Percentiles rank a stretch among this genome's conserved stretches.
These are phyloP conservation scores for Porphyrio hochstetteri DNA, from an alignment of 2,113 vertebrate species.

Conservation along the genomic window DNA sequence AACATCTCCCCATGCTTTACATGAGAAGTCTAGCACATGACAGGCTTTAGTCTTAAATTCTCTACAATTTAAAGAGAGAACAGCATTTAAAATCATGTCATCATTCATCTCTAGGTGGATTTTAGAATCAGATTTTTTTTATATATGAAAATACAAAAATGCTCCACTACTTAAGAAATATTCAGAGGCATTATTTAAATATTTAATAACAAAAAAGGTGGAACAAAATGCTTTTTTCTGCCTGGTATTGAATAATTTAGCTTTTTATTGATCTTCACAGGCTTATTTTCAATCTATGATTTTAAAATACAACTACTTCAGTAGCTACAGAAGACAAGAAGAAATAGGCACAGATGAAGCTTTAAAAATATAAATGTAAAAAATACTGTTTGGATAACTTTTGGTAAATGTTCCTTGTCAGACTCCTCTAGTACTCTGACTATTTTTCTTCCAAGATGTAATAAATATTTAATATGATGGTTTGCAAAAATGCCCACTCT, in stretches of 20 bases:
- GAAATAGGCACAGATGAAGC: background rate
- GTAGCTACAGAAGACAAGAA: background rate
- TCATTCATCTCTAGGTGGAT: background rate
- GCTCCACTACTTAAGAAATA: background rate
- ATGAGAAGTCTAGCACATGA: background rate
- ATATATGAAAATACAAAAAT: background rate
- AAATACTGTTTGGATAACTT: background rate
- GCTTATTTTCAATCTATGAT: constrained; percentile 33
- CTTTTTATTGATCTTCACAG: constrained; percentile 28
- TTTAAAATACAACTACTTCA: background rate
- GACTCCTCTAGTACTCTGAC: background rate
- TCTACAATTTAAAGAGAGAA: background rate
- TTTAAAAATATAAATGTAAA: background rate
- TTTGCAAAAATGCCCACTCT: background rate
- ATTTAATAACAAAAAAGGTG: background rate
- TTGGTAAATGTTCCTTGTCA: background rate
- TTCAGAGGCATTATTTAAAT: background rate
- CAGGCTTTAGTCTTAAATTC: background rate
- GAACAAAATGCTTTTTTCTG: constrained; percentile 29
- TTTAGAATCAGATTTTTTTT: background rate
- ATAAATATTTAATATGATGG: background rate
- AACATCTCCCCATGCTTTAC: background rate
- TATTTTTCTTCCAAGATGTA: background rate
- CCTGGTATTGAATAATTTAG: background rate
- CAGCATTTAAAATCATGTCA: background rate